phyloP scores from a whole-genome alignment of 2,113 vertebrate species.

The Ellobius talpinus region DNA sequence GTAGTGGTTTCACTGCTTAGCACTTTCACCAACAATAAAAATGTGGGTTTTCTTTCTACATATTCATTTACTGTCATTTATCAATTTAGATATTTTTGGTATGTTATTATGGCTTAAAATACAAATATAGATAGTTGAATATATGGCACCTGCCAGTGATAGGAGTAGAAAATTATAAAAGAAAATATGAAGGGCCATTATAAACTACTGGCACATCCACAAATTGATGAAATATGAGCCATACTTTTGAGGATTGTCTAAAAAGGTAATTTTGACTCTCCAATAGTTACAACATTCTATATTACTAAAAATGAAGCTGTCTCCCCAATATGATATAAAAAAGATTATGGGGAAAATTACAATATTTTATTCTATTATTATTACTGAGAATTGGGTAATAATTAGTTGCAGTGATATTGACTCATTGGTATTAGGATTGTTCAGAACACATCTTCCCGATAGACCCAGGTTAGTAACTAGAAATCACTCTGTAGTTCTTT shows the following conservation, averaged over 20 bases:
- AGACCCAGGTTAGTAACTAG: accelerated
- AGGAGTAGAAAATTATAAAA: not conserved
- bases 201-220: not conserved
- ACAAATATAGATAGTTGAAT: not conserved
- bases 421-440: not conserved
- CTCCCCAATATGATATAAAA: not conserved
- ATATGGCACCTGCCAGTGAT: not conserved
- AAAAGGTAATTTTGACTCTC: not conserved
- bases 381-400: not conserved
- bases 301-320: not conserved
- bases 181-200: not conserved
- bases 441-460: not conserved
- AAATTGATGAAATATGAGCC: not conserved
- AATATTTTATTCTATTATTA: not conserved
- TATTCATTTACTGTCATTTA: not conserved
- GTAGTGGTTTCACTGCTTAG: too few relatives aligned
- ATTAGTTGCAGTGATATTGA: not conserved
- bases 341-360: not conserved
- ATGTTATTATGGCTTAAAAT: not conserved
- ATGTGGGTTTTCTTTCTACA: not conserved
- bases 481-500: not conserved
- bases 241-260: not conserved
- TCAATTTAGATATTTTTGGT: too few relatives aligned
- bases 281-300: not conserved
- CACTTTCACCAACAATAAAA: not conserved